Base-by-base conservation (phyloP, 2,797 vertebrate species). In the Brachymystax lenok region DNA sequence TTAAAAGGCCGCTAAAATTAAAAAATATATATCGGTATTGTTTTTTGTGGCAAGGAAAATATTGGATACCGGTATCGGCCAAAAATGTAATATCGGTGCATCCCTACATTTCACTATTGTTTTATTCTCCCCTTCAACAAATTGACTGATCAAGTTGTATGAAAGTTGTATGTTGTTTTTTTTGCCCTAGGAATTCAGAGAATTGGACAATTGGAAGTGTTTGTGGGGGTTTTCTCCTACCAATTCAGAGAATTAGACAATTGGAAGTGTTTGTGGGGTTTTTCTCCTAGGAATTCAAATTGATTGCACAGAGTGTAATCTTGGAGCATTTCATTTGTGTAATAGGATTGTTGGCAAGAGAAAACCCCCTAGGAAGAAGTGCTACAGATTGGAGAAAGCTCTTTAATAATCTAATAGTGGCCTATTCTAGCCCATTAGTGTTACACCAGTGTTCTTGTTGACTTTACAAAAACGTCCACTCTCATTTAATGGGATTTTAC, bases 321-420 rank as follows among this genome's bases (percentile, higher is more conserved):
- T 79, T 82, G 77, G 80, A 80, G 80, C 61, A 64, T 84, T 90
- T 91, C 56, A 90, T 92, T 87, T 87, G 77, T 77, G 56, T 88
- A 89, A 91, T 73, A 80, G 89, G 80, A 85, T 90, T 92, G 81
- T 90, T 91, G 89, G 89, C 87, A 90, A 76, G 13, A 77, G 69
- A 12, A 74, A 81, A 21, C n/a, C 66, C 64, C 19, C 50, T 77
- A 64, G 67, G 75, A 80, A 75, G 74, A 70, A 71, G 52, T 54
- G 74, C 54, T 69, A 80, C 68, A 83, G 30, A n/a, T 69, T 46
- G 40, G 35, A 46, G 81, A 82, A 77, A 67, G 80, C 83, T 84
- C 81, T 74, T 82, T 79, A 77, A 12, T 85, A 79, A 89, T 89
- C 73, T 81, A 83, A 89, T 84, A 86, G 76, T 82, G 72, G 73